Base-by-base conservation (phyloP, 2,888 invertebrate genomes). In the Syrphus vitripennis region DNA sequence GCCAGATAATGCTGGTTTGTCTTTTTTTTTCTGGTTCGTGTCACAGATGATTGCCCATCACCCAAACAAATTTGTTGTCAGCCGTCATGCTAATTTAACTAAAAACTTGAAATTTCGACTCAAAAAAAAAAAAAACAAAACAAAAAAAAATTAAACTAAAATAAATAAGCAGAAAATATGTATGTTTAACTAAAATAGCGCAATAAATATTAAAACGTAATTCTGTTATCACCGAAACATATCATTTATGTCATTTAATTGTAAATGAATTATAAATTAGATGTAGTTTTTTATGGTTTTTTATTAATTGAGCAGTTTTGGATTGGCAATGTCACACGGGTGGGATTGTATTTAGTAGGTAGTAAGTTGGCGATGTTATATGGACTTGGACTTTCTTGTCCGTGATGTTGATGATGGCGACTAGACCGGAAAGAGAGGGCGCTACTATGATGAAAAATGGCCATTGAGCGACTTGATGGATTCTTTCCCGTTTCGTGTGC, bases 31-130 rank as follows among this genome's bases (percentile, higher is more conserved):
- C 29, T 70, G 71, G 76, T 71, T 65, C 63, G 21, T 67, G 72
- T 86, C 77, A 82, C 86, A 77, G 86, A 86, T 86, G 86, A 81
- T 82, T 82, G 82, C 82, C 74, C 74, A 81, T 82, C 86, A 86
- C 86, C 82, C 82, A 86, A 86, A 78, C 77, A 86, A 74, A 78
- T 86, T 67, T 34, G 50, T 67, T 86, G 63, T 82, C 86, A 82
- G 63, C 72, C 82, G 82, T 82, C 86, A 82, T 86, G 86, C 86
- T 82, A 77, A 86, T 86, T 86, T 82, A 78, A 77, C 77, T 75
- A 74, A 81, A 65, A 81, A 72, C 77, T 69, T 59, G 37, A 50
- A 61, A 45, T 45, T 50, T 63, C 16, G 29, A 59, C 31, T 34
- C 1, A 77, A 59, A 77, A 59, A 37, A 55, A 65, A 72, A 57